These are phyloP conservation scores for Cinclus mexicanus DNA, from an alignment of 2,113 vertebrate species.

Conservation along the genomic window DNA sequence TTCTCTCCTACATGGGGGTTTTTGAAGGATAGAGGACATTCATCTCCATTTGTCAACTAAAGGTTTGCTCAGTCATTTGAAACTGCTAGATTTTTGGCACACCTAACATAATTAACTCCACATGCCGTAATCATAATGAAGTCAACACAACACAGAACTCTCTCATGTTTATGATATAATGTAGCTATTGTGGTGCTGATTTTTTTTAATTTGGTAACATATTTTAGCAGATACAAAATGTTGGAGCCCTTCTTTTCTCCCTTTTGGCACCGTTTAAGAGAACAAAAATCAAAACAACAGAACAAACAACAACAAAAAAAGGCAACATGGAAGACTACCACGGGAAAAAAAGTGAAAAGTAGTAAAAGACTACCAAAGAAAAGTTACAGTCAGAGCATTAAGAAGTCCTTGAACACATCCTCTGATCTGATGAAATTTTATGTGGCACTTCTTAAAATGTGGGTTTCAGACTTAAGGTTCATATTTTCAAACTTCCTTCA, in stretches of 20 bases:
- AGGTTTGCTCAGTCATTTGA: conserved; percentile 12
- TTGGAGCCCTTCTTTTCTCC: neutral
- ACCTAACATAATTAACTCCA: neutral
- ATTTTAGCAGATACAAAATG: neutral
- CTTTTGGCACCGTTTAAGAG: neutral
- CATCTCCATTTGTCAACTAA: conserved; percentile 17
- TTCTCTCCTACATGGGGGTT: neutral
- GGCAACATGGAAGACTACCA: neutral
- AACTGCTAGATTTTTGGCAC: neutral
- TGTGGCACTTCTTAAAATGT: neutral
- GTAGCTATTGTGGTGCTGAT: neutral
- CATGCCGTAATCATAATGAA: neutral
- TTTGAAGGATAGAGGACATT: neutral
- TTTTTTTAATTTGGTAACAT: conserved; percentile 11
- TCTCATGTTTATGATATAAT: neutral
- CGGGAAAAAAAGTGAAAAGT: neutral
- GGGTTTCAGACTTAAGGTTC: neutral
- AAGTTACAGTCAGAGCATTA: neutral
- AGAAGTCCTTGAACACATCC: neutral
- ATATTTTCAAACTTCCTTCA: neutral
- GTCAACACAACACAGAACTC: neutral
- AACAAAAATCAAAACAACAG: neutral
- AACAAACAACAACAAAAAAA: neutral
- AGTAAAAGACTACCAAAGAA: neutral
- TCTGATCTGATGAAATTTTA: neutral